phyloP scores from a whole-genome alignment of 2,797 vertebrate genomes.

The Rhinophrynus dorsalis region DNA sequence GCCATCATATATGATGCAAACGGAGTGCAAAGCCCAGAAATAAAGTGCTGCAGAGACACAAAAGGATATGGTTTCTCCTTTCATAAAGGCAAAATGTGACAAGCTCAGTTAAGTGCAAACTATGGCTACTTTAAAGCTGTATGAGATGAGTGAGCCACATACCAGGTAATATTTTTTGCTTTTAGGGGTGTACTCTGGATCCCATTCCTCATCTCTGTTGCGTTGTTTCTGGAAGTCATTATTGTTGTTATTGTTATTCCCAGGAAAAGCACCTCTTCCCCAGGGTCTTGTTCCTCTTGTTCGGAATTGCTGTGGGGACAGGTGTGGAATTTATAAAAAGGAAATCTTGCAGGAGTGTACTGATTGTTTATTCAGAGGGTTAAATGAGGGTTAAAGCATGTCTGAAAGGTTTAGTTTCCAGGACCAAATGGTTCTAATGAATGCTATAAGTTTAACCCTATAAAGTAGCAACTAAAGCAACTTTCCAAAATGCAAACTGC shows the following conservation, averaged over 20 bases:
- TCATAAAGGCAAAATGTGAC: background rate
- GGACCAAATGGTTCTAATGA: no score
- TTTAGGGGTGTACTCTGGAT: conserved; percentile 89
- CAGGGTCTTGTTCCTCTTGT: conserved; percentile 84
- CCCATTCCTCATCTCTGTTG: conserved; percentile 85
- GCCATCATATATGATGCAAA: background rate
- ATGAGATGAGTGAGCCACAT: conserved; percentile 52
- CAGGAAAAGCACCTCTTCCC: conserved; percentile 82
- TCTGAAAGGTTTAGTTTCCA: no score
- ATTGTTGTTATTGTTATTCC: conserved; percentile 72
- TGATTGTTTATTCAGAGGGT: no score
- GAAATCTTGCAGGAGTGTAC: no score
- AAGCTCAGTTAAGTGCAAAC: background rate
- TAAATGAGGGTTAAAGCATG: no score
- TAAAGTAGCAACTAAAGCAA: no score
- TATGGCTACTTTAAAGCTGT: background rate
- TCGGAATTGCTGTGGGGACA: conserved; percentile 76
- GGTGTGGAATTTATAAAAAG: background rate
- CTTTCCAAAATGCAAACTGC: no score
- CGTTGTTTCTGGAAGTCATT: conserved; percentile 77
- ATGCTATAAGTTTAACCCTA: no score
- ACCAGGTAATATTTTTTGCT: conserved; percentile 96
- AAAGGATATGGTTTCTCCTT: conserved; percentile 1
- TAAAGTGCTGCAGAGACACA: conserved; percentile 8
- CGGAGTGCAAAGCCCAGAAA: background rate